Conservation (phyloP, 2,888 invertebrate genomes). For the Folsomia candida region DNA sequence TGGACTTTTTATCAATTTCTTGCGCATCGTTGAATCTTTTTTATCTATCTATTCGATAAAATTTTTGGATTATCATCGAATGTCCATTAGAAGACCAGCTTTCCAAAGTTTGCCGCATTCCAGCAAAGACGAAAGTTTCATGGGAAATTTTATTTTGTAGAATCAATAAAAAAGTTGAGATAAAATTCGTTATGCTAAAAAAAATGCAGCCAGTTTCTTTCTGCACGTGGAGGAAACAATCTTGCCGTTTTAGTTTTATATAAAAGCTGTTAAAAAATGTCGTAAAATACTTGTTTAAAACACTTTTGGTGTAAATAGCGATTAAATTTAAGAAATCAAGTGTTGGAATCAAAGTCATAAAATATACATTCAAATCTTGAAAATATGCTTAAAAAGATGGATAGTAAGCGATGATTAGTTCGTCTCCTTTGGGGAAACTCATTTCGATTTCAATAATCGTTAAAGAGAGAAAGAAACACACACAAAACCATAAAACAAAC, state of each 20-base stretch:
- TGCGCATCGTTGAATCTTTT: neutral
- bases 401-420: too few species aligned
- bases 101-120: neutral
- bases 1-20: neutral
- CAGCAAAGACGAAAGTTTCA: too few species aligned
- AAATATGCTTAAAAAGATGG: neutral
- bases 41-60: neutral
- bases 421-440: conserved; percentile 11
- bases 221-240: too few species aligned
- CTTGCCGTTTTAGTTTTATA: too few species aligned
- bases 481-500: conserved; percentile 3
- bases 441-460: conserved; percentile 30
- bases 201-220: too few species aligned
- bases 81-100: neutral
- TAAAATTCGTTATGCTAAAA: too few species aligned
- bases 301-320: too few species aligned
- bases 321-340: neutral
- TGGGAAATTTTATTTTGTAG: neutral
- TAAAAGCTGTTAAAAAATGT: too few species aligned
- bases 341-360: too few species aligned
- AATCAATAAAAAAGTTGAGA: neutral
- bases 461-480: conserved; percentile 14
- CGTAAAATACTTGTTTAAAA: too few species aligned
- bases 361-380: neutral
- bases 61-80: conserved; percentile 4